phyloP scores from a whole-genome alignment of 2,797 vertebrate genomes.

The Rhincodon typus region DNA sequence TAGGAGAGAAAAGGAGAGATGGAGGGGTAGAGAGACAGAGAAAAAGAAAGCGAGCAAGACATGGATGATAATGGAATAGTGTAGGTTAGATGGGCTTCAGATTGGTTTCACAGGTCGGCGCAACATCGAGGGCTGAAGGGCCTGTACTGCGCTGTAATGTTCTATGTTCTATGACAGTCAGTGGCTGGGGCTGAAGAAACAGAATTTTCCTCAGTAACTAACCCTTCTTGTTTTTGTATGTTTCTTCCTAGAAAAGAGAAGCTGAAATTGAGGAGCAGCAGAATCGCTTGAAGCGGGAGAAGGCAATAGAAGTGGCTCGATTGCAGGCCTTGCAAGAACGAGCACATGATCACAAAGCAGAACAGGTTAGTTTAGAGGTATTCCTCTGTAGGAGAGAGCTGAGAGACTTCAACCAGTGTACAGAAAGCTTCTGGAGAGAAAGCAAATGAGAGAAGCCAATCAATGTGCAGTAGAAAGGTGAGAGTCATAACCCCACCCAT shows the following conservation, averaged over 20 bases:
- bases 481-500: no score
- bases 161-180: no score
- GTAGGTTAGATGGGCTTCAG: no score
- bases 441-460: not conserved
- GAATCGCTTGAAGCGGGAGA: conserved; percentile 65
- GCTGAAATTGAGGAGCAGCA: conserved; percentile 72
- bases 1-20: not conserved
- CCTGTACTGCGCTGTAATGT: no score
- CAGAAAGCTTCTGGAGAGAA: not conserved
- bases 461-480: not conserved
- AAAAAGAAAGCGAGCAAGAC: not conserved
- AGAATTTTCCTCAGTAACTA: not conserved
- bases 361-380: conserved; percentile 59
- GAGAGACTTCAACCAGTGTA: not conserved
- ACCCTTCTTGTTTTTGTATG: not conserved
- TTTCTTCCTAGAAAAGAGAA: conserved; percentile 64
- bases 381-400: not conserved
- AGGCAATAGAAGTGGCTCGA: conserved; percentile 70
- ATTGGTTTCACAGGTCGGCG: no score
- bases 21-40: no score
- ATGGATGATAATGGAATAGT: no score
- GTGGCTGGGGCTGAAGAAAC: no score
- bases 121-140: no score
- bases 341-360: conserved; percentile 69
- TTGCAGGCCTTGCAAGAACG: conserved; percentile 72